These are phyloP conservation scores for Nasonia giraulti DNA, from an alignment of 1,140 invertebrate species.

Conservation along the genomic window DNA sequence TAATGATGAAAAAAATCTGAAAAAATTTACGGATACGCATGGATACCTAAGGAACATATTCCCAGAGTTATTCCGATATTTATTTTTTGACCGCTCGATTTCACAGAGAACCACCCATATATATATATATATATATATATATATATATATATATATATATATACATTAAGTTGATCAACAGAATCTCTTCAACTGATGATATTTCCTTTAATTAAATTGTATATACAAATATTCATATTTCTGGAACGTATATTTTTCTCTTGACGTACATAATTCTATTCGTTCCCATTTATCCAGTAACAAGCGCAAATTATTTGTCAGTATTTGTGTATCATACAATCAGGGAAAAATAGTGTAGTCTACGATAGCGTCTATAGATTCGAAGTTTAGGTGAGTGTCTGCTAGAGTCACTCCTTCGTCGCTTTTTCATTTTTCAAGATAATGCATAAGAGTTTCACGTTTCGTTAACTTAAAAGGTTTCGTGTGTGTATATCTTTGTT, in stretches of 20 bases:
- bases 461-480: background rate
- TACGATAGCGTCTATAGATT: background rate
- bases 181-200: too few species aligned
- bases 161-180: too few species aligned
- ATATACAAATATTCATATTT: background rate
- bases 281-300: background rate
- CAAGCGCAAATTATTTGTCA: background rate
- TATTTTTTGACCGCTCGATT: too few species aligned
- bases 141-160: too few species aligned
- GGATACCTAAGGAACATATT: too few species aligned
- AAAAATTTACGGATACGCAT: too few species aligned
- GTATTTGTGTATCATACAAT: background rate
- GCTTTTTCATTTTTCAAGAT: background rate
- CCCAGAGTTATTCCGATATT: too few species aligned
- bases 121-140: too few species aligned
- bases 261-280: slow-evolving; percentile 1
- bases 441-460: background rate
- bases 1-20: too few species aligned
- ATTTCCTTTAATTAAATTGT: background rate
- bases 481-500: background rate
- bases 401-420: background rate
- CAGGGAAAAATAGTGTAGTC: background rate
- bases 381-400: too few species aligned
- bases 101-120: too few species aligned
- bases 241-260: background rate